phyloP scores from a whole-genome alignment of 30 jellyfish, hydroid and myxozoan species.

The Hydractinia symbiolongicarpus region DNA sequence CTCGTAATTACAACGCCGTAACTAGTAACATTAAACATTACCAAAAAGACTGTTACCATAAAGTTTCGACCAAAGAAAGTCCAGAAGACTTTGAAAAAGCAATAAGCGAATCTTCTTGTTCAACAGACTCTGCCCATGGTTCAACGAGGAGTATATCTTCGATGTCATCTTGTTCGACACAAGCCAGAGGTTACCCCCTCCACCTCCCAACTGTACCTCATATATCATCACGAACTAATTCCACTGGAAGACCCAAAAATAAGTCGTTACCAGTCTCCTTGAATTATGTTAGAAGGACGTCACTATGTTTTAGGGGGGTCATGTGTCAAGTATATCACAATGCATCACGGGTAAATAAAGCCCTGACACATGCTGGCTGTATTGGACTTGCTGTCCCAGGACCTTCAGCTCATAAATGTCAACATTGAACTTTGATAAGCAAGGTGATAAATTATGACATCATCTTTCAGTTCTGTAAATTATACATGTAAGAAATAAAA shows the following conservation, averaged over 20 bases:
- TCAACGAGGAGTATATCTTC: constrained; percentile 15
- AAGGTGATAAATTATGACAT: too few species aligned
- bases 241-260: neutral
- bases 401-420: constrained; percentile 36
- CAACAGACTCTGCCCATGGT: constrained; percentile 31
- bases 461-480: too few species aligned
- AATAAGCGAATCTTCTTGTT: constrained; percentile 19
- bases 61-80: neutral
- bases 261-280: constrained; percentile 23
- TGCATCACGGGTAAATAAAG: constrained; percentile 68
- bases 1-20: constrained; percentile 3
- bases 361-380: constrained; percentile 68
- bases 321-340: constrained; percentile 37
- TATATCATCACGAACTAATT: neutral
- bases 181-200: neutral
- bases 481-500: too few species aligned
- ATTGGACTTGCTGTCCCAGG: constrained; percentile 79
- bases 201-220: neutral
- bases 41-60: neutral
- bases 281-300: constrained; percentile 38
- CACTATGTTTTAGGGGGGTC: constrained; percentile 67
- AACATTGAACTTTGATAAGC: neutral
- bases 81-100: neutral
- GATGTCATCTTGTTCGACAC: neutral
- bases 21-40: neutral